phyloP scores from a whole-genome alignment of 2,888 invertebrate genomes.

The Hymenopus coronatus region DNA sequence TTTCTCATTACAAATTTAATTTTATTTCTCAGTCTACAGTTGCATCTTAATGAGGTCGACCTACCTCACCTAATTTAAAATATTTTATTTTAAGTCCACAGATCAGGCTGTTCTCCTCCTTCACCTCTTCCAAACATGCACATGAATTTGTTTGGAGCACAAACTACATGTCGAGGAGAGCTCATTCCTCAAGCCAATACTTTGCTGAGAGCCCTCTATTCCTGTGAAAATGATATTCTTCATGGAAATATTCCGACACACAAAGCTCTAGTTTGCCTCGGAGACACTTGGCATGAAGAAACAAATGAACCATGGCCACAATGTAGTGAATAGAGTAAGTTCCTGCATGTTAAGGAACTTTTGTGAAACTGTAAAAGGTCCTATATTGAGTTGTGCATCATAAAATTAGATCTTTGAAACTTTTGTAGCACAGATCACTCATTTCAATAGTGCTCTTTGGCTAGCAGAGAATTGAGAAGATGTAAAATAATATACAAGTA shows the following conservation, averaged over 20 bases:
- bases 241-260: not conserved
- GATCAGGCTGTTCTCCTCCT: constrained; percentile 1
- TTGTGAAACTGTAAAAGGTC: no score
- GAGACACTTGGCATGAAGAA: not conserved
- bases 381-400: no score
- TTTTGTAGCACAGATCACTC: no score
- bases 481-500: no score
- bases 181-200: not conserved
- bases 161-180: constrained; percentile 3
- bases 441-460: no score
- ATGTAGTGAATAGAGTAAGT: not conserved
- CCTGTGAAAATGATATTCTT: constrained; percentile 7
- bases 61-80: no score
- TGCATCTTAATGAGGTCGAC: no score
- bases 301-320: not conserved
- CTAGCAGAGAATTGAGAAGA: no score
- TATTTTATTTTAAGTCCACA: not conserved
- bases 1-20: no score
- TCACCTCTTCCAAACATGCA: not conserved
- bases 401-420: no score
- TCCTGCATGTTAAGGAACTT: not conserved
- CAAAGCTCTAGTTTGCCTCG: not conserved
- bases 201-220: not conserved
- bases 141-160: not conserved
- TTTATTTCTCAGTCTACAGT: no score